Evolutionary conservation across 2,888 invertebrate species (phyloP).

Genomic region (Corythucha ciliata): DNA sequence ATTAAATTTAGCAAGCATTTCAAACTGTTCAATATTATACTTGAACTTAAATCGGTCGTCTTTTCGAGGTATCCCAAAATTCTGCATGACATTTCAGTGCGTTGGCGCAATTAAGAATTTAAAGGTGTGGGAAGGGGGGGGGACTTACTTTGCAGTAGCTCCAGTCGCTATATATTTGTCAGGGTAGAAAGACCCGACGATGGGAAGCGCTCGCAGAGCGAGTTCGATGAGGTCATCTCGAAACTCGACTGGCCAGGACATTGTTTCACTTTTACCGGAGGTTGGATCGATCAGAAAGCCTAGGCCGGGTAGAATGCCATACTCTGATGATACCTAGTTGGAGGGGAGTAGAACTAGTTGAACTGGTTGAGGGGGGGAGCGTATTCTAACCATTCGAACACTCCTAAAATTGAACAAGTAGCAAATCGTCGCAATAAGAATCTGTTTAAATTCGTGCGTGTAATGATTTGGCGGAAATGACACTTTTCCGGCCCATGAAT

Average conservation of each 20-base stretch:
- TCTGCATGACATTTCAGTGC: slow-evolving; percentile 6
- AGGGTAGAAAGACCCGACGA: slow-evolving; percentile 10
- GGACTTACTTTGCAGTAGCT: slow-evolving; percentile 20
- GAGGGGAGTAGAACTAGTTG: too few species aligned
- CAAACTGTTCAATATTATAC: slow-evolving; percentile 16
- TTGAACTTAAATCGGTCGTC: neutral
- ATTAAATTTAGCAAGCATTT: slow-evolving; percentile 22
- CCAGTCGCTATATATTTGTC: slow-evolving; percentile 15
- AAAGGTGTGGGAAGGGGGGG: too few species aligned
- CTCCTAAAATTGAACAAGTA: slow-evolving; percentile 13
- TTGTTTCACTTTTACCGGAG: slow-evolving; percentile 4
- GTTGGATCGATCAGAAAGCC: slow-evolving; percentile 6
- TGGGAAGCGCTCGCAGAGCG: slow-evolving; percentile 16
- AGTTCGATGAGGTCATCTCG: slow-evolving; percentile 10
- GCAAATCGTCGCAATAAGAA: slow-evolving; percentile 18
- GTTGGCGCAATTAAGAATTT: neutral
- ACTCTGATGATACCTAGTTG: slow-evolving; percentile 16
- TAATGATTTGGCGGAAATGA: slow-evolving; percentile 7
- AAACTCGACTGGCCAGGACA: slow-evolving; percentile 7
- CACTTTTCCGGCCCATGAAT: slow-evolving; percentile 22
- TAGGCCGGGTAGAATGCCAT: slow-evolving; percentile 12
- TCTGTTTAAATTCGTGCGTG: slow-evolving; percentile 23
- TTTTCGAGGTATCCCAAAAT: slow-evolving; percentile 18
- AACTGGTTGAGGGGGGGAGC: neutral
- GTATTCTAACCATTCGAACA: slow-evolving; percentile 15